Conservation (phyloP, 1,140 invertebrate species). For the Lamellibrachia luymesi region DNA sequence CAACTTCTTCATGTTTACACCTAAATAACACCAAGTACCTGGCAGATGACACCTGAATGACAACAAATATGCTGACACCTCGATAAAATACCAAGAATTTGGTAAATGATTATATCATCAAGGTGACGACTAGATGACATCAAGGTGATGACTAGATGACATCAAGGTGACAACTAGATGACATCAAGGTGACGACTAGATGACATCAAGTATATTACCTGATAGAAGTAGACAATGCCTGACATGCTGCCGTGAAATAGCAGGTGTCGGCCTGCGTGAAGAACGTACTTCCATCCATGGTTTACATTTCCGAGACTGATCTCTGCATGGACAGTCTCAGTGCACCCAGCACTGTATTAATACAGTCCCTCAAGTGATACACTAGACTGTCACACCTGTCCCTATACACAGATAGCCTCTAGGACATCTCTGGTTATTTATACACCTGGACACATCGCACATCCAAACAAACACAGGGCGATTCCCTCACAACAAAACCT, state of each 20-base stretch:
- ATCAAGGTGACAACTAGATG: background rate
- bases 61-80: too few relatives aligned
- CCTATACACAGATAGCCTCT: background rate
- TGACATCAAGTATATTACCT: background rate
- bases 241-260: background rate
- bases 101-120: too few relatives aligned
- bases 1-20: too few relatives aligned
- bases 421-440: background rate
- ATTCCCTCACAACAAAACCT: background rate
- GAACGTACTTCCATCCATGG: background rate
- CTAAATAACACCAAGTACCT: too few relatives aligned
- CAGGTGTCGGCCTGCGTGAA: background rate
- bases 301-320: background rate
- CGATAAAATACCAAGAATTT: too few relatives aligned
- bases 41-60: too few relatives aligned
- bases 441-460: background rate
- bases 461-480: background rate
- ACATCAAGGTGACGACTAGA: background rate
- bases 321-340: background rate
- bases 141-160: too few relatives aligned
- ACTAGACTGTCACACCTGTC: background rate
- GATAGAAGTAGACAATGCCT: background rate
- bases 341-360: background rate
- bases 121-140: too few relatives aligned
- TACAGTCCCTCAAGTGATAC: background rate